phyloP scores from a whole-genome alignment of 2,797 vertebrate species.

The Silurus aristotelis region DNA sequence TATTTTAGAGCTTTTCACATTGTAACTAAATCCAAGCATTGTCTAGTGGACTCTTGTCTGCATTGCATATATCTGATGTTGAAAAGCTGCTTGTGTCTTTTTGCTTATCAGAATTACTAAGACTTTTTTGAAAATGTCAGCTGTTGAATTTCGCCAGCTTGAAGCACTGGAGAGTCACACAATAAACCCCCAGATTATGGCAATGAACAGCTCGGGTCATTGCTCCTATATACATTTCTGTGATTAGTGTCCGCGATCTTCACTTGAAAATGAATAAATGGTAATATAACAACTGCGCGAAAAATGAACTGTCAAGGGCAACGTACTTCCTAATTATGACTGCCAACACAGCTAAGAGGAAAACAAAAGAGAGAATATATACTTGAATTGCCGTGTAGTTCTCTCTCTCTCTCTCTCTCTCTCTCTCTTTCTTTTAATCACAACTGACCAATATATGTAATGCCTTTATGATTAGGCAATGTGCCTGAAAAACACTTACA shows the following conservation, averaged over 20 bases:
- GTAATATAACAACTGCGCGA: conserved; percentile 26
- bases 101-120: conserved; percentile 19
- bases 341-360: conserved; percentile 11
- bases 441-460: conserved; percentile 27
- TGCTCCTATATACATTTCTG: conserved; percentile 10
- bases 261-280: conserved; percentile 12
- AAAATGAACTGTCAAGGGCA: conserved; percentile 26
- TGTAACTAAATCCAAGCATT: neutral
- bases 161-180: neutral
- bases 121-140: conserved; percentile 30
- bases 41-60: conserved; percentile 13
- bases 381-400: neutral
- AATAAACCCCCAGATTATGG: conserved; percentile 24
- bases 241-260: conserved; percentile 17
- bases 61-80: neutral
- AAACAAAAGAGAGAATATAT: neutral
- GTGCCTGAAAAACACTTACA: conserved; percentile 24
- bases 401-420: neutral
- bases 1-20: conserved; percentile 9
- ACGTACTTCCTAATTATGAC: conserved; percentile 14
- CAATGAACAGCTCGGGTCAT: conserved; percentile 26
- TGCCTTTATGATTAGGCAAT: conserved; percentile 13
- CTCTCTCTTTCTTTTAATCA: neutral
- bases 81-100: conserved; percentile 26
- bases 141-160: conserved; percentile 16